phyloP scores from a whole-genome alignment of 23 tunicate species.

The Diplosoma virens region DNA sequence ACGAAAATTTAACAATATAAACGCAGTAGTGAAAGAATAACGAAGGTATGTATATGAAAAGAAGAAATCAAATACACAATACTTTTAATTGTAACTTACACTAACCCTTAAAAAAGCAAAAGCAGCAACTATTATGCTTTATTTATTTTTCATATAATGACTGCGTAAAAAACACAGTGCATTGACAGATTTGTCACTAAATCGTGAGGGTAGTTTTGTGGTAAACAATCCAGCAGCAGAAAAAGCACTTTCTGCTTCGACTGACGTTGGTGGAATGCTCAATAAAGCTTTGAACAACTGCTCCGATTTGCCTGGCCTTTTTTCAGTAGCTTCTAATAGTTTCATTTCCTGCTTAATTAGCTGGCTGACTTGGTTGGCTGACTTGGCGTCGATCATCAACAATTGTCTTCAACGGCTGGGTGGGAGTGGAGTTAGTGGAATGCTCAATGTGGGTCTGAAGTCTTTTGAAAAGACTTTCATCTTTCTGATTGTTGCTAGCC shows the following conservation, averaged over 20 bases:
- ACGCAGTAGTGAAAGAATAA: too few species aligned
- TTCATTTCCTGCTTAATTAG: background rate
- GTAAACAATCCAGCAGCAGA: constrained; percentile 31
- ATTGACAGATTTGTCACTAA: background rate
- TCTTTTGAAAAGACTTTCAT: constrained; percentile 15
- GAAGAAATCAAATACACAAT: too few species aligned
- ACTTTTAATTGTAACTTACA: too few species aligned
- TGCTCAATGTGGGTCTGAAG: constrained; percentile 16
- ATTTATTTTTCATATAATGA: constrained; percentile 7
- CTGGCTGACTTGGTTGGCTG: background rate
- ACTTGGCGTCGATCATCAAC: constrained; percentile 21
- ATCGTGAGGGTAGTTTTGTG: constrained; percentile 19
- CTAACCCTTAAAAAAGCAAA: constrained; percentile 18
- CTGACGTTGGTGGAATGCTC: constrained; percentile 37
- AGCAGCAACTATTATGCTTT: constrained; percentile 9
- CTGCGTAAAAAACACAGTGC: constrained; percentile 5
- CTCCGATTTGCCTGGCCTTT: constrained; percentile 43
- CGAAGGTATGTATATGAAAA: too few species aligned
- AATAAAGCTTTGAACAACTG: constrained; percentile 21
- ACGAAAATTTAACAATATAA: too few species aligned
- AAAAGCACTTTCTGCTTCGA: constrained; percentile 32
- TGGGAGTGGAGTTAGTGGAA: constrained; percentile 18
- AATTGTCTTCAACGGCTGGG: constrained; percentile 1
- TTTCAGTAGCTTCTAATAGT: constrained; percentile 31
- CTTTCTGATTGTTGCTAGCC: constrained; percentile 25